Evolutionary conservation across 2,888 invertebrate genomes (phyloP).

Genomic region (Leptopilina drosophilae): DNA sequence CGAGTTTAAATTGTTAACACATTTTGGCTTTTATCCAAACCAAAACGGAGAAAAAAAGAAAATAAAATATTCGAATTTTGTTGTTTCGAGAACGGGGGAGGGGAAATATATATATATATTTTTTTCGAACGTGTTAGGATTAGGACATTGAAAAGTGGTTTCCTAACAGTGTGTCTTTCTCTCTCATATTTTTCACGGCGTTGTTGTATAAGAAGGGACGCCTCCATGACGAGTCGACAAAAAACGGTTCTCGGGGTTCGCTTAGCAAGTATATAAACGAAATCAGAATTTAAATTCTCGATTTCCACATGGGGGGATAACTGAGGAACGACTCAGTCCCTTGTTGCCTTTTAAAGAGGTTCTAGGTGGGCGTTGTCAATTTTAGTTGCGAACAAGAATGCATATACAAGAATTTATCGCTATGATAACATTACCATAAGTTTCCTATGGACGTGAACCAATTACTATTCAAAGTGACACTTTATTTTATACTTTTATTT

Average conservation of each 20-base stretch:
- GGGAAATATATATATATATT: not conserved
- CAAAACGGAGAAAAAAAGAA: no score
- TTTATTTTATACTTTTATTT: no score
- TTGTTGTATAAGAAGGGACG: not conserved
- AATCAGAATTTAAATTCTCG: constrained; percentile 26
- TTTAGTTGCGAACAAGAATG: not conserved
- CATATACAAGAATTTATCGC: not conserved
- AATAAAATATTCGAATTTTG: no score
- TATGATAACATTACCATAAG: no score
- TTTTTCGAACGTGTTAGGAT: constrained; percentile 8
- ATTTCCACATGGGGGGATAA: not conserved
- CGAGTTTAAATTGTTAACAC: no score
- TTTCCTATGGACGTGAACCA: no score
- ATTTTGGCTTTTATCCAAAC: no score
- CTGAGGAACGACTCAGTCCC: not conserved
- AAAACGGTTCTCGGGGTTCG: not conserved
- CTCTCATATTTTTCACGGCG: not conserved
- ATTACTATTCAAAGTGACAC: no score
- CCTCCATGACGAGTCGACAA: not conserved
- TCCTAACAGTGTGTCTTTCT: not conserved
- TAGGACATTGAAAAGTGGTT: constrained; percentile 5
- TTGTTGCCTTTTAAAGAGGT: constrained; percentile 2
- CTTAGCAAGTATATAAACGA: constrained; percentile 14
- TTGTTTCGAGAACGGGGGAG: not conserved
- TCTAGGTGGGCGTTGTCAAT: not conserved